These are phyloP conservation scores for Hyla sarda DNA, from an alignment of 2,113 vertebrate genomes.

Conservation along the genomic window DNA sequence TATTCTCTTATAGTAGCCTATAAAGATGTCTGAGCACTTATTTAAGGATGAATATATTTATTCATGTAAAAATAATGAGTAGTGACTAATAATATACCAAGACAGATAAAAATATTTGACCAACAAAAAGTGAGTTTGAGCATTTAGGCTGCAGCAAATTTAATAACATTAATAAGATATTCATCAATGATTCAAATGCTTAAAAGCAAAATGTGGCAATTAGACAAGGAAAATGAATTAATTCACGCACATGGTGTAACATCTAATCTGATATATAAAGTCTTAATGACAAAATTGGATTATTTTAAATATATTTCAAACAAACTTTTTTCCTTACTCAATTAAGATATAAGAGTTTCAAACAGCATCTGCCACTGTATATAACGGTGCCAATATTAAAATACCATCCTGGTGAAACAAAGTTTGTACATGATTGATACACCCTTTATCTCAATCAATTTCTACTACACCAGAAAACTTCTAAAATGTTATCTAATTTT, in stretches of 20 bases:
- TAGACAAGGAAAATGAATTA: constrained; percentile 1
- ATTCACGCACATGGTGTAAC: constrained; percentile 11
- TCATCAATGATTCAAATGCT: neutral
- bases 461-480: no score
- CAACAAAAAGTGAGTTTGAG: neutral
- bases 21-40: no score
- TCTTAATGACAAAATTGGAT: constrained; percentile 17
- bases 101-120: neutral
- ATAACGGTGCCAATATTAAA: neutral
- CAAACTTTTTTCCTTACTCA: constrained; percentile 10
- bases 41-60: no score
- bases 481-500: no score
- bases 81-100: neutral
- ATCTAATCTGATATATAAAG: constrained; percentile 18
- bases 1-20: no score
- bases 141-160: constrained; percentile 1
- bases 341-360: neutral
- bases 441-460: no score
- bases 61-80: no score
- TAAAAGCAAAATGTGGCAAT: constrained; percentile 26
- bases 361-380: neutral
- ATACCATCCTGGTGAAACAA: neutral
- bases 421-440: no score
- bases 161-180: constrained; percentile 29
- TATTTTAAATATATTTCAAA: constrained; percentile 19